A percentile compares a stretch with the other conserved stretches of the same genome.
These are phyloP conservation scores for Sitta carolinensis DNA, from an alignment of 2,797 vertebrate species.

Conservation along the genomic window DNA sequence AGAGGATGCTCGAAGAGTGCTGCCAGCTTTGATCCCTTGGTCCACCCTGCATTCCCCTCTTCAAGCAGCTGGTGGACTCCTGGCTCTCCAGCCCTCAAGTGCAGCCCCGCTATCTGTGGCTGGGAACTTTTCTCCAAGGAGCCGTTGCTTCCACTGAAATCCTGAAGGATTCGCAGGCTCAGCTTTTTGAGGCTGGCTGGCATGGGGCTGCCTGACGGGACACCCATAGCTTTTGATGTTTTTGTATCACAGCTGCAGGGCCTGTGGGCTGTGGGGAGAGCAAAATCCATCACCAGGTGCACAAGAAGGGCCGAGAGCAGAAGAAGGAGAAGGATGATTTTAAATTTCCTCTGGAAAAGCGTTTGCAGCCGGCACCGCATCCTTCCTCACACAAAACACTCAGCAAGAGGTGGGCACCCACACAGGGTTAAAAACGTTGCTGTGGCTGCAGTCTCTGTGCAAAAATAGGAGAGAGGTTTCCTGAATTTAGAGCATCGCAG, in stretches of 20 bases:
- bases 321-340: slow-evolving; percentile 41
- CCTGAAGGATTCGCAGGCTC: slow-evolving; percentile 65
- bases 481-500: not conserved
- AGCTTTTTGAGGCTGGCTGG: not conserved
- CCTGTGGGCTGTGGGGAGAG: not conserved
- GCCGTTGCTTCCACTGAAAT: slow-evolving; percentile 46
- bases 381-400: not conserved
- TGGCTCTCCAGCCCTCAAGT: not conserved
- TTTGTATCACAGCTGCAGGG: not conserved
- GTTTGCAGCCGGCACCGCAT: slow-evolving; percentile 46
- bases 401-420: not conserved
- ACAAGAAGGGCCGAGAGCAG: slow-evolving; percentile 48
- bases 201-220: not conserved
- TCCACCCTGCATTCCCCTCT: rapidly evolving
- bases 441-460: not conserved
- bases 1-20: slow-evolving; percentile 82
- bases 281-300: slow-evolving; percentile 50
- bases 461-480: not conserved
- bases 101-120: not conserved
- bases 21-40: slow-evolving; percentile 65
- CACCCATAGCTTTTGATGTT: not conserved
- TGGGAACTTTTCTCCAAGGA: slow-evolving; percentile 44
- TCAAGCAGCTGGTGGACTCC: rapidly evolving
- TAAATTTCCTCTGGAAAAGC: slow-evolving; percentile 63
- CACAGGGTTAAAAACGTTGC: not conserved